Base-by-base conservation (phyloP, 2,888 invertebrate genomes). In the Eulithis testata region DNA sequence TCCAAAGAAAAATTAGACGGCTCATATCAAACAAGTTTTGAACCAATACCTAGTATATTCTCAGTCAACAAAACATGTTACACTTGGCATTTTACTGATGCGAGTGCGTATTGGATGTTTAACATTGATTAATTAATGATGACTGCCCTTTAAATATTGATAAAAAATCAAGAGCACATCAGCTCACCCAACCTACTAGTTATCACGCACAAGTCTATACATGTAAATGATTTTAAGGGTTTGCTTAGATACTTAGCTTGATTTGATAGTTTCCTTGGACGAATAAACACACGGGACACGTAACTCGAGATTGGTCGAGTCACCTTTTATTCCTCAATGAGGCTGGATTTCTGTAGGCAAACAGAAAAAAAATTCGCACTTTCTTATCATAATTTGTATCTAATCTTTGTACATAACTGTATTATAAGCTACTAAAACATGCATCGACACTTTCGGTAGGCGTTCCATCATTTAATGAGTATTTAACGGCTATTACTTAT, bases 361-460 rank as follows among this genome's bases (percentile, higher is more conserved):
- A 14, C 44, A 51, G 11, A 56, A 27, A 58, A 57, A 58, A 9
- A 1, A n/a, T 40, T 21, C 40, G 11, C n/a, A 58, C 54, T 31
- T 4, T 56, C 21, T 11, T 14, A 21, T 8, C 11, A 40, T 3
- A 31, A n/a, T 27, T 31, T 12, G 66, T 72, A 44, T 37, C 53
- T 76, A 68, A 53, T 81, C 79, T 81, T 63, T 80, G 79, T 45
- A 55, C 52, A 65, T 88, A 88, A 88, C 87, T 86, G 89, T 88
- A 85, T 80, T 77, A 80, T 76, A 82, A 79, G 82, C 79, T 82
- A 87, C 83, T 88, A 87, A 89, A 85, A 83, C 88, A 90, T 89
- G 83, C 88, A 86, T 83, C 84, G 86, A 85, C 85, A 86, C 80
- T 88, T 89, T 87, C 75, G 84, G 87, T 77, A 86, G 87, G 86